Base-by-base conservation (phyloP, 2,797 vertebrate species). In the Phyllotis vaccarum region DNA sequence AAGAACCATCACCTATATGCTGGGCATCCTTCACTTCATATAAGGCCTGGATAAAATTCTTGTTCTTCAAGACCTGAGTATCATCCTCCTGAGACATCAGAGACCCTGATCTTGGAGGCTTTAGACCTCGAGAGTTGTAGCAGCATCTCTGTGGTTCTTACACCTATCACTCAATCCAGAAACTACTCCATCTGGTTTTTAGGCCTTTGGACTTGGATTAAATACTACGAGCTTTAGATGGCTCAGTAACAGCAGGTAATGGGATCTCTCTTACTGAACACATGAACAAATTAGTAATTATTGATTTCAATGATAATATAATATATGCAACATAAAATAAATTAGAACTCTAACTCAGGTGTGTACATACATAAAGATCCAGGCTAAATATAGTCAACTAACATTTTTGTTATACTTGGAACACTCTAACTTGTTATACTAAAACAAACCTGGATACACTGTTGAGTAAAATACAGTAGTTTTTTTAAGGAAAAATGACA, bases 401-500 rank as follows among this genome's bases (percentile, higher is more conserved):
- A 27, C 56, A 1, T 37, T 92, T 52, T 78, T 87, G 43, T 40
- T 92, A 56, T 58, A 58, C 14, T 34, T 58, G 17, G 34, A 93
- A 27, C 34, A 64, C 34, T 52, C 24, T 82, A 91, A 80, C 1
- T 31, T n/a, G 68, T 21, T 91, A 49, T 56, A 56, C 94, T 79
- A 58, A 95, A 91, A 86, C 13, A 79, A 72, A 81, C 19, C 49
- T 24, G 43, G 43, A 34, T 81, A 56, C 46, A 10, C 79, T 70
- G 49, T 52, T 89, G 21, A 93, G 83, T 62, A 75, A 86, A 91
- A n/a, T 60, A 56, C 37, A 87, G 70, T 37, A 83, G 43, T 79
- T 87, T 79, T 87, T n/a, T 66, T 62, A 70, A 89, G 29, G n/a
- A 12, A 76, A 46, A 94, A 68, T 2, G 16, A 0, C 6, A 70